A percentile compares a stretch with the other conserved stretches of the same genome.
Conservation (phyloP, 1,140 invertebrate species). For the Lepidurus packardi region DNA sequence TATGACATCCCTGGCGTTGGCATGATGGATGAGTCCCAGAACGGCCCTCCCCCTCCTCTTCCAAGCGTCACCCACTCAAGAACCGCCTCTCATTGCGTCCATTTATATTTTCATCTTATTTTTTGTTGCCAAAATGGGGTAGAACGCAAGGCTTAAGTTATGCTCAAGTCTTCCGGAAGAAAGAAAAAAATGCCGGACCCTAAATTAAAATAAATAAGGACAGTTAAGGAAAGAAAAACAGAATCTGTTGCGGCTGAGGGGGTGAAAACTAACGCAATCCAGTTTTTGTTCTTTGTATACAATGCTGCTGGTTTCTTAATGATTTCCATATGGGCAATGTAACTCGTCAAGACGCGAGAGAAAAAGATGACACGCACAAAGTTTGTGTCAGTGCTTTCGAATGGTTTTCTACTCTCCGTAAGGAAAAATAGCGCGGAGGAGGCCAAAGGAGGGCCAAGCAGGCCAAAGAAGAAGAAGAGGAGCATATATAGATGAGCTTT, state of each 20-base stretch:
- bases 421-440: not conserved
- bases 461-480: not conserved
- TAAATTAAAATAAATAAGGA: slow-evolving; percentile 7
- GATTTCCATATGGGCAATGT: slow-evolving; percentile 21
- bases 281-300: slow-evolving; percentile 22
- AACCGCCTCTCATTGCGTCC: not conserved
- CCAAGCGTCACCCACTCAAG: not conserved
- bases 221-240: slow-evolving; percentile 9
- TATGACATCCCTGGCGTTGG: slow-evolving; percentile 17
- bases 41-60: not conserved
- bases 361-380: not conserved
- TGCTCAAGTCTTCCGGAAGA: not conserved
- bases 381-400: too few species aligned
- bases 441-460: not conserved
- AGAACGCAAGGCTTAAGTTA: not conserved
- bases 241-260: not conserved
- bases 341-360: not conserved
- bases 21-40: slow-evolving; percentile 18
- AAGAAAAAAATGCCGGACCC: not conserved
- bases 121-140: not conserved
- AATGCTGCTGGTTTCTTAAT: not conserved
- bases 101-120: slow-evolving; percentile 3
- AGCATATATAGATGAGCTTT: not conserved
- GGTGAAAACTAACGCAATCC: not conserved
- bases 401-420: not conserved